Base-by-base conservation (phyloP, 2,888 invertebrate genomes). In the Chirona hameri region DNA sequence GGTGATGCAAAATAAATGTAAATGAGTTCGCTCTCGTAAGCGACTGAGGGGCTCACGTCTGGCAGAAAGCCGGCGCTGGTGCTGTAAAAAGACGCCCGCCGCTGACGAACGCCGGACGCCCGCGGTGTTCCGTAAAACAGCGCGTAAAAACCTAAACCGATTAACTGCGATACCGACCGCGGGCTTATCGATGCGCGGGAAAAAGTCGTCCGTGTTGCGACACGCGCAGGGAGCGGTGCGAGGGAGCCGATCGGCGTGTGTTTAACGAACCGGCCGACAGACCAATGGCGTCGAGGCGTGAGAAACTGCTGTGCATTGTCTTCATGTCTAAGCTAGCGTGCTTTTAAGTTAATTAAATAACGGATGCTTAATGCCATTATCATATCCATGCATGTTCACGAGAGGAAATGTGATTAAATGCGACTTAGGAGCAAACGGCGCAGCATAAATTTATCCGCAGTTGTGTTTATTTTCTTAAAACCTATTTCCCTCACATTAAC, bases 1-100 rank as follows among this genome's bases (percentile, higher is more conserved):
- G 46, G 76, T 76, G 24, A 76, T 76, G 76, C 76, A 76, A 76
- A 76, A 76, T 76, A 76, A 76, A 76, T 76, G 76, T 39, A 46
- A 76, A 76, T 76, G 76, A 76, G 46, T 4, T n/a, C 24, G 31
- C 39, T 18, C 46, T 3, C 39, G 76, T 46, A 76, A 46, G 76
- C 24, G 76, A 46, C 76, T 39, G 27, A 76, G 24, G 76, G 21
- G 46, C 21, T 24, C 76, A 24, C 39, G 18, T 39, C 76, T 21
- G 39, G 12, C 65, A 65, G 65, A 65, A 65, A 65, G n/a, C 65
- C 65, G 65, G 27, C 10, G 76, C 39, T 10, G 31, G 27, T 9
- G 76, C 21, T 7, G 46, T 46, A 76, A 76, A 76, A 76, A 76
- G 76, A 21, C 39, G 24, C 15, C 46, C 24, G 76, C 29, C 46